Evolutionary conservation across 2,113 vertebrate species (phyloP), one percentile per base, ranked within the genome.

Genomic region (Vidua chalybeata): DNA sequence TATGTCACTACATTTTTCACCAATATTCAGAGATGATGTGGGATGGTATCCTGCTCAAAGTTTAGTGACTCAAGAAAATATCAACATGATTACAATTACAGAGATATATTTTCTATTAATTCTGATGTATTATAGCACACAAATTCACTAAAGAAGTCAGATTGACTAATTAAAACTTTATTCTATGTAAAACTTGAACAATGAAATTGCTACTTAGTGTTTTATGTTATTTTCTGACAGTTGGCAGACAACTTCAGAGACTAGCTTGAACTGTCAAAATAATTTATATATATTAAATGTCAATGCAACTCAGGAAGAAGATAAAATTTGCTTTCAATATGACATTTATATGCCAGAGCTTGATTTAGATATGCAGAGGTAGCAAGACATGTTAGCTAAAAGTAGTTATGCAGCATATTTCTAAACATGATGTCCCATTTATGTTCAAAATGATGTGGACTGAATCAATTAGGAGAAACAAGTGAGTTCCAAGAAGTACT

Each of bases 391-490:
- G 73, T 72, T 96, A 93, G 88, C 90, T 94, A 95, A 97, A 98
- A 97, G 89, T 81, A 97, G 87, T 89, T 89, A 90, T 84, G 59
- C 89, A 94, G 92, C 61, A 79, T 95, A 97, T 98, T 98, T 98
- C 96, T 97, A 97, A 98, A 97, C 96, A 97, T 87, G 93, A 97
- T 97, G 94, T 97, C 90, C 94, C 96, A 97, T 97, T 98, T 98
- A 96, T 96, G 96, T 95, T 98, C 77, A 97, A 97, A 98, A 97
- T 97, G 37, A 97, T 96, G 84, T 92, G 94, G 92, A 97, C 95
- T 94, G 92, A 97, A 97, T 98, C 98, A 98, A 96, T 97, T 98
- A 98, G 86, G 54, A 97, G 91, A 97, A 97, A 97, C 96, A 97
- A 98, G 94, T 97, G 91, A 97, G 91, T 96, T 97, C 91, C 79